Evolutionary conservation across 1,140 invertebrate genomes (phyloP), one percentile per base, ranked within the genome.

Genomic region (Caenorhabditis remanei): DNA sequence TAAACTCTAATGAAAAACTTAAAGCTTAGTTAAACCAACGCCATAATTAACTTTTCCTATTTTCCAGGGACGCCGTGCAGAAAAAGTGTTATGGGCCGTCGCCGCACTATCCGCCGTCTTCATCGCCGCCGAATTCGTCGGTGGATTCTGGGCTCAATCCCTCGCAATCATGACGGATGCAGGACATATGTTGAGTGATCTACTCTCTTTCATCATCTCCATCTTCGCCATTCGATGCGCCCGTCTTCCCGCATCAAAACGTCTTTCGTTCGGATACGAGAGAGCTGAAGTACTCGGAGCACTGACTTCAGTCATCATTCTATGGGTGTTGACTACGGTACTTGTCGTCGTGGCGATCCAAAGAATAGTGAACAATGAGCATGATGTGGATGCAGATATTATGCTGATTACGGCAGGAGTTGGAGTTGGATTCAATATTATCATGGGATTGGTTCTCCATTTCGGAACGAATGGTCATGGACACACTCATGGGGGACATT

Each of bases 141-240:
- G 92, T 32, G 58, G 85, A 6, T 91, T 87, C 83, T 61, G 91
- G n/a, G 90, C 91, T 4, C 41, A 90, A 67, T 88, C 53, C 94
- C 95, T 99, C 91, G 97, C 97, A 43, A 97, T 99, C 88, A 96
- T 97, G 58, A 98, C 98, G 40, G 98, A 99, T 93, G 97, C 97
- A 13, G 97, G 97, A 32, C 98, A 99, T 93, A 94, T 99, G 83
- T 75, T 98, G 61, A 98, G 96, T 85, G 98, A 99, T 94, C 97
- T 99, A 93, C 96, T 96, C 63, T 96, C 96, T 90, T 99, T 99
- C 93, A 96, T 98, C 95, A 98, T 99, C 93, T 98, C 97, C 19
- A 93, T 99, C 56, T 96, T 98, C 93, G 96, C 97, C 4, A 94
- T 99, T 89, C 97, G 96, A 95, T 95, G 99, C 48, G 96, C 96